phyloP scores from a whole-genome alignment of 2,888 invertebrate genomes.

The Caenorhabditis auriculariae region DNA sequence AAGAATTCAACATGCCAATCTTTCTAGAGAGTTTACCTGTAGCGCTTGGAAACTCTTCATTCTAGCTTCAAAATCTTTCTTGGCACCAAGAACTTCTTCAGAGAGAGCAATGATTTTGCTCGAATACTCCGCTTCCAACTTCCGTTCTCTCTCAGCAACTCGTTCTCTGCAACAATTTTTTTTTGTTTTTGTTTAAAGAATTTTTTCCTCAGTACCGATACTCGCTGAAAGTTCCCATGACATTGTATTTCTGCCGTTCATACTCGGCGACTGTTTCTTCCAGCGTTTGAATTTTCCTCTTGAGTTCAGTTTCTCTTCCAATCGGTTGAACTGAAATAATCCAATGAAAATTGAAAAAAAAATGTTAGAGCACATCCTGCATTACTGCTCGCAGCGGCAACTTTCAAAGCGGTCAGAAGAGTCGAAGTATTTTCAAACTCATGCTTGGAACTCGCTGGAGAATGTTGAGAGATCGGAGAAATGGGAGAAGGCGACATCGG shows the following conservation, averaged over 20 bases:
- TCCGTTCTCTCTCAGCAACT: conserved; percentile 62
- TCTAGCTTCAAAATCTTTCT: conserved; percentile 65
- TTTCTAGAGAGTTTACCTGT: conserved; percentile 50
- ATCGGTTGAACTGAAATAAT: conserved; percentile 26
- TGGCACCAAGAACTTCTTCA: conserved; percentile 65
- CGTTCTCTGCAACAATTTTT: conserved; percentile 40
- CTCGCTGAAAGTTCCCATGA: conserved; percentile 63
- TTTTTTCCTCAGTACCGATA: conserved; percentile 46
- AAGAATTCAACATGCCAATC: neutral
- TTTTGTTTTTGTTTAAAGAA: neutral
- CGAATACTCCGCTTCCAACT: conserved; percentile 63
- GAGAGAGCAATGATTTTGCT: conserved; percentile 65
- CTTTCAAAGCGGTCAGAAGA: conserved; percentile 18
- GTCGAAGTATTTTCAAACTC: conserved; percentile 33
- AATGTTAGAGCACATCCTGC: neutral
- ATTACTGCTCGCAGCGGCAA: conserved; percentile 35
- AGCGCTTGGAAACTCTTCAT: conserved; percentile 67
- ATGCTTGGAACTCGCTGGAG: conserved; percentile 27
- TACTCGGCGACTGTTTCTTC: conserved; percentile 64
- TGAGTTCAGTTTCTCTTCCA: conserved; percentile 56
- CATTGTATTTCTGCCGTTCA: conserved; percentile 62
- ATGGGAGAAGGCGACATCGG: conserved; percentile 33
- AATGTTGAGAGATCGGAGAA: conserved; percentile 29
- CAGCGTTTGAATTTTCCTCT: conserved; percentile 60
- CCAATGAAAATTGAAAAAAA: too few relatives aligned